phyloP scores from a whole-genome alignment of 2,888 invertebrate genomes.

The Pelosia muscerda region DNA sequence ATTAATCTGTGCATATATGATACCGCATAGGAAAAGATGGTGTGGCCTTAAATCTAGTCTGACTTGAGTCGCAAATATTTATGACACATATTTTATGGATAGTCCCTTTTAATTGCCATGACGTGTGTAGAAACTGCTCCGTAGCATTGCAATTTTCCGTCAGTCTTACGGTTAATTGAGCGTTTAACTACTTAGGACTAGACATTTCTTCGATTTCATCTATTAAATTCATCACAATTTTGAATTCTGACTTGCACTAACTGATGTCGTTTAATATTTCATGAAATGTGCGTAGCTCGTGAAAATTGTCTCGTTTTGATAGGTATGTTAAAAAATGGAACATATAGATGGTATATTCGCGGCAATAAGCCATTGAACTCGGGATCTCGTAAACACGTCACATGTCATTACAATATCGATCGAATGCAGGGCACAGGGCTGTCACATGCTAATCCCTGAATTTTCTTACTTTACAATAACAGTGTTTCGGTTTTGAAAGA shows the following conservation, averaged over 20 bases:
- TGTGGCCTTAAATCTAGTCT: too few species aligned
- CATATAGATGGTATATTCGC: slow-evolving; percentile 18
- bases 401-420: slow-evolving; percentile 44
- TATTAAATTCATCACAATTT: too few species aligned
- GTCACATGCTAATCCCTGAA: slow-evolving; percentile 12
- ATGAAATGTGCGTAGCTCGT: not conserved
- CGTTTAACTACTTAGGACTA: slow-evolving; percentile 33
- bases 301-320: too few species aligned
- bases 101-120: not conserved
- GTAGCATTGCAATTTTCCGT: slow-evolving; percentile 20
- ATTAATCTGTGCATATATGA: too few species aligned
- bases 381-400: slow-evolving; percentile 35
- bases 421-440: slow-evolving; percentile 38
- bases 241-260: too few species aligned
- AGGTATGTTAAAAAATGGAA: not conserved
- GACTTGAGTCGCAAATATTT: too few species aligned
- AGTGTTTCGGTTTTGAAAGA: too few species aligned
- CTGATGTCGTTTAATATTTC: too few species aligned
- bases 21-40: too few species aligned
- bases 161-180: slow-evolving; percentile 26
- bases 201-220: too few species aligned
- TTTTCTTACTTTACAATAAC: slow-evolving; percentile 11
- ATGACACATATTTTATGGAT: too few species aligned
- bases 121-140: not conserved
- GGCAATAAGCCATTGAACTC: slow-evolving; percentile 34